Percentiles rank a stretch among this genome's conserved stretches.
Conservation (phyloP, 2,797 vertebrate genomes). For the Dryobates pubescens region DNA sequence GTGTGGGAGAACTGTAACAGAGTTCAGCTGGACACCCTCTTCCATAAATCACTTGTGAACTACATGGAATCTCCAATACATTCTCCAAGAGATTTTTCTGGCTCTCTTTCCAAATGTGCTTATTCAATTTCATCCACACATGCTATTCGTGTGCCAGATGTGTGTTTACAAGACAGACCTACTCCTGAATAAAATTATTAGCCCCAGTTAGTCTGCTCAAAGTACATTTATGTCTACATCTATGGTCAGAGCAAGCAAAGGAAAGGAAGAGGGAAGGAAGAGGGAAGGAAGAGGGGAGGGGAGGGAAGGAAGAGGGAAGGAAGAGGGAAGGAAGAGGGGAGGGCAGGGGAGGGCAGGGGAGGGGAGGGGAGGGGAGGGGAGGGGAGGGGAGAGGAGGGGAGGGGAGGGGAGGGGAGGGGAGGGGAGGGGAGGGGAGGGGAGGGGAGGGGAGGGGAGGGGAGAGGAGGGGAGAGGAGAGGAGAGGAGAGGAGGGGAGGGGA, state of each 20-base stretch:
- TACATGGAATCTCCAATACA: background rate
- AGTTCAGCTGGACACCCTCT: conserved; percentile 24
- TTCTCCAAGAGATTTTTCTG: conserved; percentile 19
- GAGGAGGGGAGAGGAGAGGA: too few species aligned
- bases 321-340: too few species aligned
- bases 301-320: too few species aligned
- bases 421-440: too few species aligned
- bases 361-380: too few species aligned
- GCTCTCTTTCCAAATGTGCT: background rate
- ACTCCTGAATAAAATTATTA: conserved; percentile 51
- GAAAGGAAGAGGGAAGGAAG: background rate
- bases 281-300: too few species aligned
- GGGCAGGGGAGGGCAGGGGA: too few species aligned
- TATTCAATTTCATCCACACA: conserved; percentile 23
- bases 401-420: too few species aligned
- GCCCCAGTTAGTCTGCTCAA: conserved; percentile 22
- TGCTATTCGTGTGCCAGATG: conserved; percentile 42
- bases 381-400: too few species aligned
- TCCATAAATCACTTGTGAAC: background rate
- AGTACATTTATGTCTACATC: conserved; percentile 8
- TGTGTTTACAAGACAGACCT: conserved; percentile 39
- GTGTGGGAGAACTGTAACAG: background rate
- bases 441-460: too few species aligned
- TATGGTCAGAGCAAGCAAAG: conserved; percentile 4
- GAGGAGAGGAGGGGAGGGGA: too few species aligned